Conservation (phyloP, 2,113 vertebrate genomes). For the Rousettus leschenaultii region DNA sequence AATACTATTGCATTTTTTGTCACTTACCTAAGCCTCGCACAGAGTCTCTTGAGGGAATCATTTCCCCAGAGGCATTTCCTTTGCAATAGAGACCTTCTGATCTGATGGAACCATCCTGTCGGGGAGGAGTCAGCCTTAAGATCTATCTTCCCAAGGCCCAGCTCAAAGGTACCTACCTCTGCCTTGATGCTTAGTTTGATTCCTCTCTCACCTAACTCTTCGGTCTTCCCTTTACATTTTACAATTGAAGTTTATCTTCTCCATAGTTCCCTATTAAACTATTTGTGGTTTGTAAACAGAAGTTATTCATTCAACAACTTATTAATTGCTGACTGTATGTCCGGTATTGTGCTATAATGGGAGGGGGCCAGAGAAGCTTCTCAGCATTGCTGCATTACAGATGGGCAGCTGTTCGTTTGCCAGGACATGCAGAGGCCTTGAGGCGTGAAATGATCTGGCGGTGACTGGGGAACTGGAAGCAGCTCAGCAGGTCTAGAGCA, state of each 20-base stretch:
- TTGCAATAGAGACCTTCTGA: background rate
- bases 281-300: background rate
- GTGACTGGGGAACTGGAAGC: background rate
- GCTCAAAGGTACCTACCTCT: background rate
- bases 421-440: background rate
- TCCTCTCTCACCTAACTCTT: background rate
- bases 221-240: background rate
- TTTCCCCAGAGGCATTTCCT: background rate
- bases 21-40: background rate
- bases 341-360: background rate
- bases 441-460: background rate
- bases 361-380: background rate
- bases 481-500: background rate
- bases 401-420: background rate
- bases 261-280: background rate
- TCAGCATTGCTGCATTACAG: background rate
- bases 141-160: background rate
- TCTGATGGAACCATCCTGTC: background rate
- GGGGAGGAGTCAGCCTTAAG: background rate
- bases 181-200: background rate
- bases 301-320: background rate
- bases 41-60: background rate
- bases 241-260: background rate
- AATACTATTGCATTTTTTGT: constrained; percentile 26
- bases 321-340: background rate